phyloP scores from a whole-genome alignment of 64 coral and sea anemone species.

The Actinia tenebrosa region DNA sequence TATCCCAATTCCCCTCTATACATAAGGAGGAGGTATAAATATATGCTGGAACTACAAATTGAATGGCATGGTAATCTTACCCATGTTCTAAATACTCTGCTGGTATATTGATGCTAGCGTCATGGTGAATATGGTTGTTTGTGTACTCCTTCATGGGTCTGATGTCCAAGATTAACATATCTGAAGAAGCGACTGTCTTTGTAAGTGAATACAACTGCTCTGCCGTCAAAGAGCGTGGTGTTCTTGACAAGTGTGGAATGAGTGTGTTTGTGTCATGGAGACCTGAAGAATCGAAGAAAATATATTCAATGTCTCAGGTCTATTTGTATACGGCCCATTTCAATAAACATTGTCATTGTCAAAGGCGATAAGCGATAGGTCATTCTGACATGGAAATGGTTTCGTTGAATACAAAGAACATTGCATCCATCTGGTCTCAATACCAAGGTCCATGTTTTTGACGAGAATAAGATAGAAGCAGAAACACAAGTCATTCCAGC shows the following conservation, averaged over 20 bases:
- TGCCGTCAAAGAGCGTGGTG: constrained; percentile 29
- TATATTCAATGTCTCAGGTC: neutral
- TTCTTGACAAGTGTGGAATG: neutral
- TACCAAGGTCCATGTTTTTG: too few relatives aligned
- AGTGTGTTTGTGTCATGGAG: neutral
- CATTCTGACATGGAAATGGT: too few relatives aligned
- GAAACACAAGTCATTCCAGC: too few relatives aligned
- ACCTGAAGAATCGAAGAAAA: neutral
- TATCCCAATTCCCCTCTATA: too few relatives aligned
- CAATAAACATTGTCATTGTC: too few relatives aligned
- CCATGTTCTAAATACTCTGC: constrained; percentile 56
- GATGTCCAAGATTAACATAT: constrained; percentile 60
- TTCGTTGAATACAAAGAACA: too few relatives aligned
- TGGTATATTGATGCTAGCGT: constrained; percentile 71
- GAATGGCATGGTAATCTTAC: constrained; percentile 8
- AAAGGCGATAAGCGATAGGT: too few relatives aligned
- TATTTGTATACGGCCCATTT: neutral
- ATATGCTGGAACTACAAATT: too few relatives aligned
- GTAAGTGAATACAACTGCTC: constrained; percentile 32
- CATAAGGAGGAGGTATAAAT: too few relatives aligned
- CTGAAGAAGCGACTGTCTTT: neutral
- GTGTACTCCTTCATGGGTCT: constrained; percentile 48
- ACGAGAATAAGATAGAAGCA: too few relatives aligned
- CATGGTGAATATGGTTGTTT: constrained; percentile 34
- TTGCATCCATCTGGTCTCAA: too few relatives aligned